Evolutionary conservation across 2,797 vertebrate genomes (phyloP), one percentile per base, ranked within the genome.

Genomic region (Apogon hyalosoma): DNA sequence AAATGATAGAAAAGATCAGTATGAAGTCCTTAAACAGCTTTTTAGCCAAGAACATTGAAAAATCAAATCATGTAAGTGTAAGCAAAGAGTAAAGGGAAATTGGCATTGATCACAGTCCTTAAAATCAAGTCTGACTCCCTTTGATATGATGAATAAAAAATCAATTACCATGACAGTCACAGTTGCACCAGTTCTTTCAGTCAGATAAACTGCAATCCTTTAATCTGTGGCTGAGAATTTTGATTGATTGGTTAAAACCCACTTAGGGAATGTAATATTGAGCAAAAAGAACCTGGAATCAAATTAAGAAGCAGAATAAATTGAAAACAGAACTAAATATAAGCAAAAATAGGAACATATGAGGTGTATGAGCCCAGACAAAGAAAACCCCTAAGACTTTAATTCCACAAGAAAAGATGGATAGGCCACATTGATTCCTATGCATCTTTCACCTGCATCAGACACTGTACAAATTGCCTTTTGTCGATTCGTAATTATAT

Each of bases 401-500:
- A 74, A 86, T 71, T 86, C 64, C 57, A 60, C 53, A 49, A 69
- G 50, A 75, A 73, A 76, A 69, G 71, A 80, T 57, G 47, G 73
- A 84, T 63, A 11, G 43, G 1, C 51, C 11, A 56, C 77, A 90
- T 87, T 58, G 89, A 90, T 90, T 72, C 46, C 47, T 52, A 3
- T 31, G 58, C 43, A n/a, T n/a, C n/a, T n/a, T n/a, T n/a, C n/a
- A n/a, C n/a, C n/a, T n/a, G n/a, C n/a, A 78, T 86, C 82, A 86
- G 75, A 85, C 74, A 83, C 79, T 75, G 78, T 72, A 84, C 85
- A 83, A 79, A 84, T 79, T 76, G 73, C 77, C 69, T 84, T 85
- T 76, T 85, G 88, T 85, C 83, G 58, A 90, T 90, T 77, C 1
- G 75, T 83, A 87, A 88, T 90, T 90, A 89, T 87, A 84, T 68